Evolutionary conservation across 1,140 invertebrate species (phyloP).

Genomic region (Saccostrea echinata): DNA sequence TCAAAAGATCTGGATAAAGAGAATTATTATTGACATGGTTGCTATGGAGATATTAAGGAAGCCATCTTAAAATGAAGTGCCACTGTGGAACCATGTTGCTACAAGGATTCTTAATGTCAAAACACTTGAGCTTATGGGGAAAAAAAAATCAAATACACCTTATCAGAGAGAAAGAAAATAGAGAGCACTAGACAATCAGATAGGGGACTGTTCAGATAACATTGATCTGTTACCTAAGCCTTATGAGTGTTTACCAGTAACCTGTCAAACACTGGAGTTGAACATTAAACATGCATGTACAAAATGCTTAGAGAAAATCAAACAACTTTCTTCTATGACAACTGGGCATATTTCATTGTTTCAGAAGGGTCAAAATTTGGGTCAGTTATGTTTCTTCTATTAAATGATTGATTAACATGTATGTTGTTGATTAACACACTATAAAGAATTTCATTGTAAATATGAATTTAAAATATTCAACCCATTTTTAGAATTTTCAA

Average conservation of each 20-base stretch:
- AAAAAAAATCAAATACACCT: conserved; percentile 22
- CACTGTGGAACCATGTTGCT: conserved; percentile 1
- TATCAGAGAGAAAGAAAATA: background rate
- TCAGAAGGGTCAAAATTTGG: background rate
- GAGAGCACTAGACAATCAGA: conserved; percentile 17
- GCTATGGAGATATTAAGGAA: background rate
- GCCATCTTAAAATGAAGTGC: background rate
- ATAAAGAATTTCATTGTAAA: too few relatives aligned
- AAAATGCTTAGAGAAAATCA: background rate
- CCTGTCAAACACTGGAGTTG: background rate
- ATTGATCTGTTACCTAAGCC: background rate
- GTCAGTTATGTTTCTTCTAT: background rate
- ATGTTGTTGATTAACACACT: background rate
- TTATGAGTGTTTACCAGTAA: background rate
- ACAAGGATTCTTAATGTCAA: conserved; percentile 16
- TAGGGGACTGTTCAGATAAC: background rate
- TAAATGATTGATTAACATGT: background rate
- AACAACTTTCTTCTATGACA: background rate
- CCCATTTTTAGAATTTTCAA: background rate
- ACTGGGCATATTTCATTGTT: background rate
- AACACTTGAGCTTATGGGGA: background rate
- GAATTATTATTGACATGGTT: background rate
- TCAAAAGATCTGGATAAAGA: conserved; percentile 9
- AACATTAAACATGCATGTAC: background rate
- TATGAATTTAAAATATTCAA: background rate